Percentiles rank a stretch among this genome's conserved stretches.
phyloP scores from a whole-genome alignment of 1,140 invertebrate species.

The Brachionus asplanchnoidis region DNA sequence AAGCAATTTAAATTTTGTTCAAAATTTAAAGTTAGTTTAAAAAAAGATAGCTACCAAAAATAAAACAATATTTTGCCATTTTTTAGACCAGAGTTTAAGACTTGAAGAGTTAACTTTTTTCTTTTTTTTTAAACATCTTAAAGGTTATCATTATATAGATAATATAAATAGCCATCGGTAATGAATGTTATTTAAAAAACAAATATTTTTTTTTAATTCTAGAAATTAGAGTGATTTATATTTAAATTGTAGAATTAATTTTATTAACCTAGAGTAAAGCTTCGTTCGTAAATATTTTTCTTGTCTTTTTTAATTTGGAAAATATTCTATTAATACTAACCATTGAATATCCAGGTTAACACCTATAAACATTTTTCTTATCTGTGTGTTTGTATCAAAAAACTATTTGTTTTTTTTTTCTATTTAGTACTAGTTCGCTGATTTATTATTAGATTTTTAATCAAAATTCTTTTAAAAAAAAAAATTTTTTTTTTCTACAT shows the following conservation, averaged over 20 bases:
- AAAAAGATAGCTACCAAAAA: neutral
- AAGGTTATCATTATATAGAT: slow-evolving; percentile 21
- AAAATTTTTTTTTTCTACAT: neutral
- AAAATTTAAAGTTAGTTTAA: neutral
- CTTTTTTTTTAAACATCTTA: neutral
- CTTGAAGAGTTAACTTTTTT: neutral
- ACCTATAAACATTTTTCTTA: neutral
- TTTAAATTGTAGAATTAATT: neutral
- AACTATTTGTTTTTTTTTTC: neutral
- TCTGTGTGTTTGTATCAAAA: neutral
- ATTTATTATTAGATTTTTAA: slow-evolving; percentile 11
- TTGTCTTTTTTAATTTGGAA: neutral
- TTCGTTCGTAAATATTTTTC: neutral
- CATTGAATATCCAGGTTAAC: neutral
- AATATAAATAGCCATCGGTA: neutral
- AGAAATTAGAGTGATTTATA: neutral
- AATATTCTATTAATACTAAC: neutral
- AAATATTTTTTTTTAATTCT: neutral
- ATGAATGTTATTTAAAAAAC: neutral
- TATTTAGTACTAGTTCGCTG: slow-evolving; percentile 28
- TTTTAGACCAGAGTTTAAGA: neutral
- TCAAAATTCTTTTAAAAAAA: neutral
- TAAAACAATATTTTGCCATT: neutral
- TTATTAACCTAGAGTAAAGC: neutral
- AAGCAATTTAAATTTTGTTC: neutral